Conservation (phyloP, 2,797 vertebrate genomes). For the Glossophaga mutica region DNA sequence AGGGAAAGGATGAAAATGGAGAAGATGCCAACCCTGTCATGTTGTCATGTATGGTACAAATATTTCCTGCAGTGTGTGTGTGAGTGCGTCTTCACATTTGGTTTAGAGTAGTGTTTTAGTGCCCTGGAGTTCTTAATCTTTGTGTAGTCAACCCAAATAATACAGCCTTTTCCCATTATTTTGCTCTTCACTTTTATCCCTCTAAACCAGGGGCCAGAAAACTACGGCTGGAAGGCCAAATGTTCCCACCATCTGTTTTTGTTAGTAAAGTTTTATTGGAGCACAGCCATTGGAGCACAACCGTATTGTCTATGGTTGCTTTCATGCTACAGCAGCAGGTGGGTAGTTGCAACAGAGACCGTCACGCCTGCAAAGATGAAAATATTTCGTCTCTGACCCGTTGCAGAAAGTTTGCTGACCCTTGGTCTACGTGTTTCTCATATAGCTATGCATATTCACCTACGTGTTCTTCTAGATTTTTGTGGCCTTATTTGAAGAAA, state of each 20-base stretch:
- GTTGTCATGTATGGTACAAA: not conserved
- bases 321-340: not conserved
- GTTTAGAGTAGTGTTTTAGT: not conserved
- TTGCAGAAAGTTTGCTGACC: not conserved
- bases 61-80: not conserved
- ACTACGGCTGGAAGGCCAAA: not conserved
- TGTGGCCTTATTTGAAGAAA: constrained; percentile 8
- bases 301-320: not conserved
- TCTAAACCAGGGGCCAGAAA: not conserved
- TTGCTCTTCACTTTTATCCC: constrained; percentile 21
- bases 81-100: not conserved
- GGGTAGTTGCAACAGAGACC: not conserved
- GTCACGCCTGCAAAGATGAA: not conserved
- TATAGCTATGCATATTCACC: not conserved
- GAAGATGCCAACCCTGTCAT: not conserved
- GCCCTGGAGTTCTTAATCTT: not conserved
- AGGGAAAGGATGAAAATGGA: not conserved
- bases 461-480: not conserved
- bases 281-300: not conserved
- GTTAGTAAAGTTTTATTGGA: constrained; percentile 50
- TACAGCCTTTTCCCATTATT: not conserved
- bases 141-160: not conserved
- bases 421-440: not conserved
- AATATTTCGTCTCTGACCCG: not conserved
- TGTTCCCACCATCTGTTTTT: not conserved